Evolutionary conservation across 2,113 vertebrate species (phyloP).

Genomic region (Corydoras sp.): DNA sequence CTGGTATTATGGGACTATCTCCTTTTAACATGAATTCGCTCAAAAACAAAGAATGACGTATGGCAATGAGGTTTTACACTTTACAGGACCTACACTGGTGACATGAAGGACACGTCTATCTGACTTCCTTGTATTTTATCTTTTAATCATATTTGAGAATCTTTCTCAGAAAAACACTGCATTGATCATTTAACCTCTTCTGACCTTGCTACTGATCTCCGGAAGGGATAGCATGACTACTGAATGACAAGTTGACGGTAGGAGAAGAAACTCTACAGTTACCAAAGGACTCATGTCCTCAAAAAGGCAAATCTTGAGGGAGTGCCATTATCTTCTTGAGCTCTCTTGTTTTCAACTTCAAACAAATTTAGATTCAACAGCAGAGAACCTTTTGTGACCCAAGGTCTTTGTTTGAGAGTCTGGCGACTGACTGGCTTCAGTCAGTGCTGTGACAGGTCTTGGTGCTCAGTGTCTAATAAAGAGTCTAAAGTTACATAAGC

Average conservation of each 20-base stretch:
- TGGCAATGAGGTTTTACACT: conserved; percentile 6
- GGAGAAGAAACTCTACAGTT: conserved; percentile 37
- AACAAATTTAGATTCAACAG: conserved; percentile 48
- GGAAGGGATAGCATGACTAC: conserved; percentile 45
- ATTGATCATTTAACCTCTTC: conserved; percentile 44
- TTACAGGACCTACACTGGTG: conserved; percentile 8
- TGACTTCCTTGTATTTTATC: conserved; percentile 41
- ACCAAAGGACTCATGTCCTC: conserved; percentile 39
- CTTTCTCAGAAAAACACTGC: conserved; percentile 25
- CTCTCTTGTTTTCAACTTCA: conserved; percentile 53
- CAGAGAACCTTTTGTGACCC: conserved; percentile 46
- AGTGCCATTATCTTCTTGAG: conserved; percentile 38
- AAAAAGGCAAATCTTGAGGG: conserved; percentile 44
- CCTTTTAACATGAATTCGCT: conserved; percentile 48
- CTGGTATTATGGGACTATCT: conserved; percentile 47
- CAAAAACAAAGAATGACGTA: conserved; percentile 47
- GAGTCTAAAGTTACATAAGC: conserved; percentile 63
- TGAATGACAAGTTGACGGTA: conserved; percentile 41
- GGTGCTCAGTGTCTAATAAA: conserved; percentile 32
- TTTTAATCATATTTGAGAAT: conserved; percentile 15
- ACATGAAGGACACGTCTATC: conserved; percentile 26
- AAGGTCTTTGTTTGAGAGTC: conserved; percentile 70
- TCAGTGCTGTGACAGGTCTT: conserved; percentile 44
- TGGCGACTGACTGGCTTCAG: conserved; percentile 68
- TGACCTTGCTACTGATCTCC: conserved; percentile 41